Percentiles rank a stretch among this genome's conserved stretches.
phyloP scores from a whole-genome alignment of 2,113 vertebrate species.

The Octodon degus region DNA sequence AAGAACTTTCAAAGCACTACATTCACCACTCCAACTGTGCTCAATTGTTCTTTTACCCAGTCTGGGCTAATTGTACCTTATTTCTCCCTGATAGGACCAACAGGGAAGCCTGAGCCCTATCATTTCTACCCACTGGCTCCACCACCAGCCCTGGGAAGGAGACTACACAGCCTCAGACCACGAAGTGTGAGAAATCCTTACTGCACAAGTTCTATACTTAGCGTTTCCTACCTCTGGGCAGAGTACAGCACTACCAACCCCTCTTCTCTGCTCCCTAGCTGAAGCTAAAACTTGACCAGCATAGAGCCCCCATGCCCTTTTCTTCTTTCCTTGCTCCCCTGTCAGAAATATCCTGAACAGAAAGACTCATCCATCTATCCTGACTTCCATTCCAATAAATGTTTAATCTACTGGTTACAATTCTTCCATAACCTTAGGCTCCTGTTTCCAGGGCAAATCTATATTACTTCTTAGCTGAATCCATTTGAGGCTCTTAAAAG shows the following conservation, averaged over 20 bases:
- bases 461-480: conserved; percentile 42
- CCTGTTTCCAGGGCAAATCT: conserved; percentile 47
- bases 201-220: conserved; percentile 56
- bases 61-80: conserved; percentile 65
- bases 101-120: conserved; percentile 13
- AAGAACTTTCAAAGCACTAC: conserved; percentile 58
- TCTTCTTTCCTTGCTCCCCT: conserved; percentile 3
- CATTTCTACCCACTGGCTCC: conserved; percentile 68
- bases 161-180: background rate
- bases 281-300: conserved; percentile 53
- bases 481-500: background rate
- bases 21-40: conserved; percentile 59
- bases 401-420: conserved; percentile 52
- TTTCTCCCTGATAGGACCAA: conserved; percentile 55
- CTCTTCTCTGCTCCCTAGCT: conserved; percentile 30
- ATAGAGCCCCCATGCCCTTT: background rate
- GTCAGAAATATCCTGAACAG: conserved; percentile 43
- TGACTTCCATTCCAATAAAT: conserved; percentile 65
- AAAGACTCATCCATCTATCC: conserved; percentile 42
- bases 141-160: conserved; percentile 13
- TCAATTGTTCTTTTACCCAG: conserved; percentile 61
- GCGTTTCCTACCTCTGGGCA: conserved; percentile 18
- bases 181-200: conserved; percentile 42
- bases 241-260: background rate
- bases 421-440: conserved; percentile 51